Base-by-base conservation (phyloP, 2,113 vertebrate species). In the Gasterosteus nipponicus region DNA sequence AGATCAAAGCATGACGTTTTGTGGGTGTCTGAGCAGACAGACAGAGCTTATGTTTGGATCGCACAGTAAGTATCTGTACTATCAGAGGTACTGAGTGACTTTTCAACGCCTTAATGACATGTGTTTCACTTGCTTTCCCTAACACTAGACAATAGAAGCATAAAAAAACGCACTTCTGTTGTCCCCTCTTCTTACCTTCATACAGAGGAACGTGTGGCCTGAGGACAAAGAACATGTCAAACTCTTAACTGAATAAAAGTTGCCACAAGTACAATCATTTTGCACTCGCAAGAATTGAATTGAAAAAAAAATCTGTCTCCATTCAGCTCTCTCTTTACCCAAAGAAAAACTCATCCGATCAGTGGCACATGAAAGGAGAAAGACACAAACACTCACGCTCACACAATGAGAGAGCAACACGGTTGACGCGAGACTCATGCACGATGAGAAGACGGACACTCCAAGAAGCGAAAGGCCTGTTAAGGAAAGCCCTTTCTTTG, bases 401-500 rank as follows among this genome's bases (percentile, higher is more conserved):
- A 51, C 46, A 29, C 35, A 70, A 61, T 61, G 4, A 19, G 2
- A 12, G 10, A 60, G 16, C 10, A 41, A 85, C 38, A 57, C 42
- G 63, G 39, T 47, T 61, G 39, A 80, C 33, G 38, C 10, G 8
- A 53, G 63, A 72, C 67, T 77, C 80, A 64, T 22, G 15, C 77
- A 0, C 14, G 15, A 65, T 75, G 84, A 78, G 60, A 78, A 63
- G 60, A 71, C 57, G 69, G 73, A 80, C 84, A 81, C 84, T 89
- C 56, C 16, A 86, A 66, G 81, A 84, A 71, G 65, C 77, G 71
- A 91, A 92, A 86, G 85, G 70, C 66, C 46, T 83, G 9, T 86
- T 62, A 90, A 87, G 81, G 74, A 89, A 91, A 87, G 78, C 69
- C 67, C 68, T 86, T 86, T 89, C 80, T 88, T 77, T 84, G 73